These are phyloP conservation scores for Therioaphis trifolii DNA, from an alignment of 2,888 invertebrate species.

Conservation along the genomic window DNA sequence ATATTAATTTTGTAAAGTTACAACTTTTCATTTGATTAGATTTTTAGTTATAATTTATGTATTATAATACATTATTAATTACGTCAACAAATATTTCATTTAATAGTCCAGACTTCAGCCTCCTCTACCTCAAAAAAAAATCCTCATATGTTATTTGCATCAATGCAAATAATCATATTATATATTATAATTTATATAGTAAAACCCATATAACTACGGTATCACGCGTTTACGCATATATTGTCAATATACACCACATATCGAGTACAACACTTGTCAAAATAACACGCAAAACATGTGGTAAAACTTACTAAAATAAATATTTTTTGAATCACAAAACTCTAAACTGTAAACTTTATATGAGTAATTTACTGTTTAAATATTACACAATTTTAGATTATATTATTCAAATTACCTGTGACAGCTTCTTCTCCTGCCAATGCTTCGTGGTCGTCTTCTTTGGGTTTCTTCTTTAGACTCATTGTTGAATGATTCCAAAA, in stretches of 20 bases:
- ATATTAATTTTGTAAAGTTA: too few relatives aligned
- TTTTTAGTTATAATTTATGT: too few relatives aligned
- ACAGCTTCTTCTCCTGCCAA: slow-evolving; percentile 46
- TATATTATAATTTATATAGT: too few relatives aligned
- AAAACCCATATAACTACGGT: too few relatives aligned
- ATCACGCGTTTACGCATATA: not conserved
- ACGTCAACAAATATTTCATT: too few relatives aligned
- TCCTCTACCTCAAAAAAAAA: too few relatives aligned
- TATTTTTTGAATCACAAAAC: not conserved
- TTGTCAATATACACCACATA: slow-evolving; percentile 6
- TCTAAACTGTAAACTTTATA: not conserved
- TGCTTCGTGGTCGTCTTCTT: slow-evolving; percentile 61
- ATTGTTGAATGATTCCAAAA: not conserved
- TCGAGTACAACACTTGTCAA: not conserved
- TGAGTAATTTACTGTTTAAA: slow-evolving; percentile 4
- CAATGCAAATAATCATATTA: too few relatives aligned
- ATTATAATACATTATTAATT: too few relatives aligned
- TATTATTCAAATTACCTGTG: slow-evolving; percentile 26
- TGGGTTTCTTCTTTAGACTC: slow-evolving; percentile 57
- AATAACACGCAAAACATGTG: not conserved
- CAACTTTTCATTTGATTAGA: too few relatives aligned
- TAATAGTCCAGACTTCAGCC: too few relatives aligned
- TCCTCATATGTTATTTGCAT: too few relatives aligned
- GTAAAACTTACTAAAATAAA: not conserved
- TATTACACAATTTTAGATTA: not conserved